phyloP scores from a whole-genome alignment of 2,888 invertebrate genomes.

The Drosophila gaucha region DNA sequence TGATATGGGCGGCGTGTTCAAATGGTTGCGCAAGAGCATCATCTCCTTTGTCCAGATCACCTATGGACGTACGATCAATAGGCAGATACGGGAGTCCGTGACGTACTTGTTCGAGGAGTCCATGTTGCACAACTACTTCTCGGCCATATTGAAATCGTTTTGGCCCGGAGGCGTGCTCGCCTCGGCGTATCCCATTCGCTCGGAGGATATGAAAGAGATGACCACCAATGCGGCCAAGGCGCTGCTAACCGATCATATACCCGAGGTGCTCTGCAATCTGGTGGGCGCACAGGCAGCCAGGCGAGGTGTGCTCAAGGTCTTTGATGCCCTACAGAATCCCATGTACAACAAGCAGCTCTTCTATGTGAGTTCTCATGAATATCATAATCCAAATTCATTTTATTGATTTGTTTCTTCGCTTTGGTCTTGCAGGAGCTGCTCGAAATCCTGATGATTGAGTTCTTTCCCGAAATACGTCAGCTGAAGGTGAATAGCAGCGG shows the following conservation, averaged over 20 bases:
- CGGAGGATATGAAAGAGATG: constrained; percentile 88
- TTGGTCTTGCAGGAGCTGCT: constrained; percentile 87
- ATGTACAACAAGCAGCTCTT: constrained; percentile 95
- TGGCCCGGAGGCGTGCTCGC: constrained; percentile 94
- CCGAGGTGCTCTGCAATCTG: constrained; percentile 92
- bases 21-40: constrained; percentile 93
- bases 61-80: constrained; percentile 96
- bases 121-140: constrained; percentile 95
- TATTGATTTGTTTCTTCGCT: not conserved
- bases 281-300: constrained; percentile 94
- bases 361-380: constrained; percentile 87
- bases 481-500: constrained; percentile 77
- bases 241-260: constrained; percentile 88
- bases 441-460: constrained; percentile 88
- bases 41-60: constrained; percentile 96
- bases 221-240: constrained; percentile 88
- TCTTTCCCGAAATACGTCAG: constrained; percentile 89
- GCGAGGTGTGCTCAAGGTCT: constrained; percentile 93
- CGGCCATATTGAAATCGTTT: constrained; percentile 93
- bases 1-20: constrained; percentile 94
- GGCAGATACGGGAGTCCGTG: constrained; percentile 94
- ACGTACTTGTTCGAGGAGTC: constrained; percentile 95
- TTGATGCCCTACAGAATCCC: constrained; percentile 93
- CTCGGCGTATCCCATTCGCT: constrained; percentile 85
- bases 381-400: not conserved